These are phyloP conservation scores for Boloria euphrosyne DNA, from an alignment of 2,888 invertebrate genomes.

Conservation along the genomic window DNA sequence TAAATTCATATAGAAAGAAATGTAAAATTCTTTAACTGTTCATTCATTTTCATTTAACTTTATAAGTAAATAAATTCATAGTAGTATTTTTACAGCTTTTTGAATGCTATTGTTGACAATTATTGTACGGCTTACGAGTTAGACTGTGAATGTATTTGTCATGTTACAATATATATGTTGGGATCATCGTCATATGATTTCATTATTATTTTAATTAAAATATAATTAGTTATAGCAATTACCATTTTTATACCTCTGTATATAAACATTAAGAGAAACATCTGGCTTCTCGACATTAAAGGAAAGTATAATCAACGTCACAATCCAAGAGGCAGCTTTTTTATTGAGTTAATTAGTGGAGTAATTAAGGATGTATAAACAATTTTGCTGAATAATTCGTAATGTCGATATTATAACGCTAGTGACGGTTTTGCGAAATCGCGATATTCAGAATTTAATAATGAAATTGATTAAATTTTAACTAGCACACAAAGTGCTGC, in stretches of 20 bases:
- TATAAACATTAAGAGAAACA: conserved; percentile 16
- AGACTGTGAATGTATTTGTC: too few species aligned
- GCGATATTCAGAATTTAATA: neutral
- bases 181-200: too few species aligned
- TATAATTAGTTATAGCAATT: conserved; percentile 13
- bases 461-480: too few species aligned
- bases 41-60: too few species aligned
- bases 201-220: neutral
- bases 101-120: too few species aligned
- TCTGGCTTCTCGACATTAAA: conserved; percentile 25
- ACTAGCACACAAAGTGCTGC: too few species aligned
- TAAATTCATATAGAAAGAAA: too few species aligned
- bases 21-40: too few species aligned
- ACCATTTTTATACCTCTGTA: conserved; percentile 12
- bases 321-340: conserved; percentile 23
- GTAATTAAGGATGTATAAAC: conserved; percentile 29
- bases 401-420: conserved; percentile 22
- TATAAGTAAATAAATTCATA: too few species aligned
- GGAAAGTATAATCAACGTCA: conserved; percentile 18
- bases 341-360: conserved; percentile 29
- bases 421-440: neutral
- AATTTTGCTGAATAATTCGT: conserved; percentile 24
- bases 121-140: too few species aligned
- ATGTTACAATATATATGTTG: too few species aligned
- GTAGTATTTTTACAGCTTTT: too few species aligned